These are phyloP conservation scores for Chaenocephalus aceratus DNA, from an alignment of 2,113 vertebrate genomes.

Conservation along the genomic window DNA sequence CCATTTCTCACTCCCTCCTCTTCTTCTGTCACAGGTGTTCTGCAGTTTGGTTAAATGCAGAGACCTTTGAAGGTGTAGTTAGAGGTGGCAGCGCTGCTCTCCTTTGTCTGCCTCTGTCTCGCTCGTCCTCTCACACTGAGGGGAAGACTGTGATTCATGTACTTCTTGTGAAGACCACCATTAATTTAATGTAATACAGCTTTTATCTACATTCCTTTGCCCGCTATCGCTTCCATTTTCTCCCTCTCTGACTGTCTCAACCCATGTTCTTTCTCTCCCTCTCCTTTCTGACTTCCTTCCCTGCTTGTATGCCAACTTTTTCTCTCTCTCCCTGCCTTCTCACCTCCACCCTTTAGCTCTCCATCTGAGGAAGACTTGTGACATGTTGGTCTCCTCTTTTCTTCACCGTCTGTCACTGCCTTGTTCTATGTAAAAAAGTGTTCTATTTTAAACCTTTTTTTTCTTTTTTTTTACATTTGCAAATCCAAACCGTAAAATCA, in stretches of 20 bases:
- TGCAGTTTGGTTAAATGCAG: conserved; percentile 90
- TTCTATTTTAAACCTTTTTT: neutral
- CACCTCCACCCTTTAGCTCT: conserved; percentile 8
- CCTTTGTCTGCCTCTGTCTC: conserved; percentile 90
- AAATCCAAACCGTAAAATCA: conserved; percentile 93
- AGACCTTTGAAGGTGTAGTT: conserved; percentile 96
- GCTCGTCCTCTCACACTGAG: conserved; percentile 84
- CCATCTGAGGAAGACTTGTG: neutral
- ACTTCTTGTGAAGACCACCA: conserved; percentile 92
- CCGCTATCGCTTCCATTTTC: conserved; percentile 86
- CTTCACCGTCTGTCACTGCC: conserved; percentile 3
- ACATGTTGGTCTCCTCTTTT: neutral
- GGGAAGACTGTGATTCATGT: conserved; percentile 97
- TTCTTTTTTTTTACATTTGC: conserved; percentile 66
- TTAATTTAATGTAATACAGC: conserved; percentile 99
- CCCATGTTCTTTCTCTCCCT: conserved; percentile 26
- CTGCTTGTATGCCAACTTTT: neutral
- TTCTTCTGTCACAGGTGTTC: conserved; percentile 87
- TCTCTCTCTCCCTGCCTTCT: conserved; percentile 10
- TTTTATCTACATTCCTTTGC: conserved; percentile 95
- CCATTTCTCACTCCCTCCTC: conserved; percentile 83
- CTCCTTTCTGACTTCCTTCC: conserved; percentile 47
- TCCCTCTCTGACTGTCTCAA: conserved; percentile 40
- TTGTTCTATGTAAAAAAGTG: neutral
- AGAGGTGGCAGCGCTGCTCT: conserved; percentile 91